Percentiles rank a stretch among this genome's conserved stretches.
These are phyloP conservation scores for Gorsachius magnificus DNA, from an alignment of 2,797 vertebrate genomes.

Conservation along the genomic window DNA sequence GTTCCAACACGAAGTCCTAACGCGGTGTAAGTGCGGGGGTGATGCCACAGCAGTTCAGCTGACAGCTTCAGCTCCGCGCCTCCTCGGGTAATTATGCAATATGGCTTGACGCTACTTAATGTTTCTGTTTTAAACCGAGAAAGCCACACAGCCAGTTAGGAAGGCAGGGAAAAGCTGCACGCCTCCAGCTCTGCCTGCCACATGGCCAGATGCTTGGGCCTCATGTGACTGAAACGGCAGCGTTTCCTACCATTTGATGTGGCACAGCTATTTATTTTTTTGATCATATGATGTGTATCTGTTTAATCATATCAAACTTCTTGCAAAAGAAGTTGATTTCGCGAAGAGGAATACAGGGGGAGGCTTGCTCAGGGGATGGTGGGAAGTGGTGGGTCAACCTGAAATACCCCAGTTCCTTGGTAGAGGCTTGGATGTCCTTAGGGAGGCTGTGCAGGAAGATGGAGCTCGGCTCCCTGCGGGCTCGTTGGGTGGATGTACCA, in stretches of 20 bases:
- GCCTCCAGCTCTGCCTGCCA: background rate
- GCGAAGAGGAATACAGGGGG: background rate
- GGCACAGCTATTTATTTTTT: background rate
- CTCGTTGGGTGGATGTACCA: background rate
- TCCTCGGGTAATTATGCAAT: fast-evolving
- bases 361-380: background rate
- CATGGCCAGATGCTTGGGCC: fast-evolving
- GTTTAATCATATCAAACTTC: background rate
- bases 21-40: background rate
- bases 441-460: background rate
- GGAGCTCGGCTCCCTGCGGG: background rate
- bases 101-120: background rate
- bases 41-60: background rate
- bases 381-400: background rate
- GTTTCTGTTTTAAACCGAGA: background rate
- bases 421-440: background rate
- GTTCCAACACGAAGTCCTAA: background rate
- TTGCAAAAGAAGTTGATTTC: background rate
- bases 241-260: background rate
- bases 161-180: fast-evolving
- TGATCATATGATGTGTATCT: background rate
- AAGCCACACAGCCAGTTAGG: fast-evolving
- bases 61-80: fast-evolving
- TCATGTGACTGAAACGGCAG: background rate
- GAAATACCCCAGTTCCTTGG: background rate